Base-by-base conservation (phyloP, 2,888 invertebrate species). In the Rhingia rostrata region DNA sequence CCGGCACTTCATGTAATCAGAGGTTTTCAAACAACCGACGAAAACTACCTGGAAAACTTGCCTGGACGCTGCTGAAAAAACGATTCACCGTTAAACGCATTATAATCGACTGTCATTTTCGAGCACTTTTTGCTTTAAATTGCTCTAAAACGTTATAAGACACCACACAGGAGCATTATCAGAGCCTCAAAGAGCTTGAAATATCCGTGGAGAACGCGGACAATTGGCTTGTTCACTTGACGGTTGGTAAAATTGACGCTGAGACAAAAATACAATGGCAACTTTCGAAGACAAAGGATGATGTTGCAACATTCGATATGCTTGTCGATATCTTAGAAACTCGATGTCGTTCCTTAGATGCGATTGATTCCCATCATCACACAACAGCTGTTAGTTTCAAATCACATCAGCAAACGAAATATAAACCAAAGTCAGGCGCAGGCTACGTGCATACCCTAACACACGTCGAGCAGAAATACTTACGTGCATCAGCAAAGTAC, bases 191-290 rank as follows among this genome's bases (percentile, higher is more conserved):
- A n/a, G n/a, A n/a, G n/a, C n/a, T n/a, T n/a, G n/a, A n/a, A n/a
- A n/a, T n/a, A n/a, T n/a, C n/a, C n/a, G n/a, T n/a, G n/a, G n/a
- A n/a, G n/a, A n/a, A n/a, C n/a, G n/a, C n/a, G n/a, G n/a, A n/a
- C n/a, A n/a, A n/a, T n/a, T n/a, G n/a, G 10, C 51, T 35, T 12
- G 63, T 67, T 12, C 73, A 37, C 7, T 69, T 9, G n/a, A n/a
- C n/a, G n/a, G n/a, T n/a, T n/a, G n/a, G n/a, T n/a, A n/a, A n/a
- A n/a, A n/a, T 69, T 45, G 33, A 37, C 49, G 2, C 32, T 41
- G 10, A 58, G 70, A n/a, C n/a, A n/a, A n/a, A n/a, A n/a, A n/a
- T n/a, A 4, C 81, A 82, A 30, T 77, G 75, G 82, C 70, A 77
- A 37, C 12, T 82, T 14, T 82, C 63, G 6, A 53, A 70, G 4